Base-by-base conservation (phyloP, 37 sponge, comb jelly and placozoan genomes). In the Sycon ciliatum region DNA sequence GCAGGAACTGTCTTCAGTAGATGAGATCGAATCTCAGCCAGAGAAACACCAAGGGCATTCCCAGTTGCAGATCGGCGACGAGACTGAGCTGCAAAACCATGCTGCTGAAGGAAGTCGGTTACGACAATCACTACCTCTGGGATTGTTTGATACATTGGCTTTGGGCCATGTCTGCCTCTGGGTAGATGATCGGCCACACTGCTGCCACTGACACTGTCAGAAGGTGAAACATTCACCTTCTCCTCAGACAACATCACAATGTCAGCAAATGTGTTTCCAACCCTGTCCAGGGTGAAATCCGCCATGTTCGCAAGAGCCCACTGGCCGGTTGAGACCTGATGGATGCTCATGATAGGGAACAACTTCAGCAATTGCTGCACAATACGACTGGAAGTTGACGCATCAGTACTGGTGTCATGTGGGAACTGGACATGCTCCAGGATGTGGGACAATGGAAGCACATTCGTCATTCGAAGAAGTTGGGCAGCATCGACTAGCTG, bases 1-100 rank as follows among this genome's bases (percentile, higher is more conserved):
- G 36, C 74, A 35, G 74, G 61, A 23, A 73, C 35, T 73, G 23
- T 18, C 32, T 67, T 22, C 26, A 73, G 57, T 29, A 73, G 38
- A 62, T 73, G 74, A 1, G 33, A 31, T 61, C 60, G 28, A 35
- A 73, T 73, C 30, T 73, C 24, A 24, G 62, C 36, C n/a, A 61
- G 74, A 27, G 35, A 56, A 20, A 73, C 74, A 32, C 74, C 74
- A 9, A 42, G 9, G 49, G 49, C 49, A 42, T 42, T 42, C 13
- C 49, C 49, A 42, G 49, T 42, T 13, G 9, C 49, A 42, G 9
- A 18, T 33, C 74, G 2, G 4, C 74, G 60, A 20, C 61, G 58
- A 22, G 22, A 36, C 46, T 73, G 74, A 34, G 74, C 74, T 61
- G 62, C n/a, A 31, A 34, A 73, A 22, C 60, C 60, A 73, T 73